Evolutionary conservation across 2,888 invertebrate species (phyloP).

Genomic region (Aspidiotus destructor): DNA sequence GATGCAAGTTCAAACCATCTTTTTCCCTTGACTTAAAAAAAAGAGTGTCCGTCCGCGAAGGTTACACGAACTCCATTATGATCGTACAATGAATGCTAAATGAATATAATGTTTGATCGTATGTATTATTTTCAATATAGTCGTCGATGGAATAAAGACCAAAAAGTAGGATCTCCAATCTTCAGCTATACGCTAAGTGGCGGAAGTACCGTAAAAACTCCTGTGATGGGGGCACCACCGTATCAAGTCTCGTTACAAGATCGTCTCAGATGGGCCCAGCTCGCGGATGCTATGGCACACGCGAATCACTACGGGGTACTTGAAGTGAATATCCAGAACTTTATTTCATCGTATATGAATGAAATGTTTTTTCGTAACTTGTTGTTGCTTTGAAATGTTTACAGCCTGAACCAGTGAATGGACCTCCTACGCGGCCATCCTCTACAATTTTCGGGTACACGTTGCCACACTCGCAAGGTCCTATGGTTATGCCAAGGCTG

Average conservation of each 20-base stretch:
- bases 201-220: conserved; percentile 60
- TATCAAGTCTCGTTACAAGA: conserved; percentile 72
- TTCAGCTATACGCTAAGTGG: conserved; percentile 75
- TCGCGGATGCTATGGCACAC: conserved; percentile 78
- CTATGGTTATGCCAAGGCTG: conserved; percentile 39
- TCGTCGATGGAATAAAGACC: conserved; percentile 80
- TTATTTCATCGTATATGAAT: neutral
- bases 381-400: conserved; percentile 17
- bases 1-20: too few relatives aligned
- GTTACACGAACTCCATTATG: neutral
- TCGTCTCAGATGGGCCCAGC: conserved; percentile 77
- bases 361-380: neutral
- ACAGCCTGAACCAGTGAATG: conserved; percentile 60
- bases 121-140: conserved; percentile 43
- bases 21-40: too few relatives aligned
- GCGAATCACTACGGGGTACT: conserved; percentile 75
- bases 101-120: neutral
- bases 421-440: conserved; percentile 51
- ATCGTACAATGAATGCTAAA: too few relatives aligned
- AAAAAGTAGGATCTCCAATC: conserved; percentile 68
- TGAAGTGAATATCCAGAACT: too few relatives aligned
- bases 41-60: too few relatives aligned
- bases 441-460: conserved; percentile 74
- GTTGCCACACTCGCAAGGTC: conserved; percentile 41
- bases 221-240: conserved; percentile 62